Evolutionary conservation across 35 echinoderm and acorn worm species (phyloP), one percentile per base, ranked within the genome.

Genomic region (Acanthaster planci): DNA sequence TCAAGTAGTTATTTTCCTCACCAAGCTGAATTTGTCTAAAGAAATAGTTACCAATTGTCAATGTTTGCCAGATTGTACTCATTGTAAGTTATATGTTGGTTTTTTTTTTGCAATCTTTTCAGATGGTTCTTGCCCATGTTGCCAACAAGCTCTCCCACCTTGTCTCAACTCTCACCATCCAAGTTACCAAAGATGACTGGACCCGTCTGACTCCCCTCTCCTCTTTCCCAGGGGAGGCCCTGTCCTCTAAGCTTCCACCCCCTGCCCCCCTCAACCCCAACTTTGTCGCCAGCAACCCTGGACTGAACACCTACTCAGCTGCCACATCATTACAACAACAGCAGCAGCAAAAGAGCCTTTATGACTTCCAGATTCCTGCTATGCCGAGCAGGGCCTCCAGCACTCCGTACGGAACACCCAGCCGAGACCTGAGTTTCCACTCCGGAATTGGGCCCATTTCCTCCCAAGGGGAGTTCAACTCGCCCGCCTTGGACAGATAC

Each of bases 141-240:
- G 82, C 84, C 85, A 99, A 99, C 59, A 99, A 93, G 60, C 76
- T 99, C 18, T 94, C 91, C 23, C 92, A 99, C 60, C 84, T 99
- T 42, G 96, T 99, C 23, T 88, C 85, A 16, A 90, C 79, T 16
- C 79, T 99, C 18, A 99, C 96, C 5, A 91, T 99, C 52, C 96
- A 99, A 79, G 85, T 99, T 15, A 94, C 91, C 19, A 99, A 99
- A 85, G 96, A 99, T 86, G 96, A 99, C 78, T 99, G 96, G 96
- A 94, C 96, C 16, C 51, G 96, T 35, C 81, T 93, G 23, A 87
- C 92, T 38, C 76, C 95, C 0, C 39, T 91, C 35, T 89, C 90
- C 21, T 93, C 76, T 84, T 55, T 72, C 51, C 60, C 79, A 57
- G 84, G 75, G 29, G 72, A 72, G 26, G 55, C 78, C 36, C 58